A percentile compares a stretch with the other conserved stretches of the same genome.
These are phyloP conservation scores for Stomorhina lunata DNA, from an alignment of 2,888 invertebrate species.

Conservation along the genomic window DNA sequence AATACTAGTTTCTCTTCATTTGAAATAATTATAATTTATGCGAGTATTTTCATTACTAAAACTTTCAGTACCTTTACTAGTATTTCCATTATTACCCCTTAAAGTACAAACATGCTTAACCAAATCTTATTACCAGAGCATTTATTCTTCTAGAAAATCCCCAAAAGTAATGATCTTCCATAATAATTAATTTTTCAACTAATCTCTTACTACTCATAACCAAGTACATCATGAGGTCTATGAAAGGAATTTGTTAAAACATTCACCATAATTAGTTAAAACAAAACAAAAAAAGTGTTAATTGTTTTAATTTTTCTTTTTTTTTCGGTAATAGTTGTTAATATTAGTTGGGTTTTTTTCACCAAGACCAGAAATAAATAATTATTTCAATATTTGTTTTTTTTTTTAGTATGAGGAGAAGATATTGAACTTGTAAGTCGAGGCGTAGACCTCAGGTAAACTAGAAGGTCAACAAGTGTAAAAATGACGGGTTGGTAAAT, in stretches of 20 bases:
- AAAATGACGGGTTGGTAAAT: too few species aligned
- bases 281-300: conserved; percentile 43
- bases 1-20: too few species aligned
- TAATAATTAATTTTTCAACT: neutral
- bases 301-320: conserved; percentile 30
- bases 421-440: neutral
- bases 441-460: neutral
- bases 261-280: conserved; percentile 53
- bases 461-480: too few species aligned
- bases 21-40: too few species aligned
- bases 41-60: too few species aligned
- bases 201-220: neutral
- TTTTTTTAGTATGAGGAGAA: too few species aligned
- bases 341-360: conserved; percentile 18
- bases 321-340: neutral
- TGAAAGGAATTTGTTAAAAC: neutral
- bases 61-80: too few species aligned
- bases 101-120: too few species aligned
- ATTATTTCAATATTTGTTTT: neutral
- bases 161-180: too few species aligned
- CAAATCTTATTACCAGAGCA: too few species aligned
- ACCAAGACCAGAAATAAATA: neutral
- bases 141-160: too few species aligned
- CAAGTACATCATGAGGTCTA: neutral
- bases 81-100: too few species aligned